phyloP scores from a whole-genome alignment of 2,888 invertebrate genomes.

The Anoplius nigerrimus region DNA sequence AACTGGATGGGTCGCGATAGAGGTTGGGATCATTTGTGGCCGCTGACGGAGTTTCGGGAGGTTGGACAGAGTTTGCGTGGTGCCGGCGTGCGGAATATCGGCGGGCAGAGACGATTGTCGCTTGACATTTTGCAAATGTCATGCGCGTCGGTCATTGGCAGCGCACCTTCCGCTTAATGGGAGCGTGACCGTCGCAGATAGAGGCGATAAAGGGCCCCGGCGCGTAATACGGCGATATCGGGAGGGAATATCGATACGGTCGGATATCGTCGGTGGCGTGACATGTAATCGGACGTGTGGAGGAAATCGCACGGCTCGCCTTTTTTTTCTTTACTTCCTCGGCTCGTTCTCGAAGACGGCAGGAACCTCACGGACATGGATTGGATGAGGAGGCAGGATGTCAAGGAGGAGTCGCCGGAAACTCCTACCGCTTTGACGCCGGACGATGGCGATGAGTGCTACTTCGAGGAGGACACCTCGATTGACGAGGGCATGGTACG shows the following conservation, averaged over 20 bases:
- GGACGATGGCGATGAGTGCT: slow-evolving; percentile 68
- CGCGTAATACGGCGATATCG: slow-evolving; percentile 3
- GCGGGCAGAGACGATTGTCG: slow-evolving; percentile 38
- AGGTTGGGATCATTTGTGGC: too few species aligned
- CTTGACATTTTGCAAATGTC: slow-evolving; percentile 59
- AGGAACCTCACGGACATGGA: slow-evolving; percentile 60
- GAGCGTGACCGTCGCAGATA: slow-evolving; percentile 31
- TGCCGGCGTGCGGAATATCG: slow-evolving; percentile 24
- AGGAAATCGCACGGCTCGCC: neutral
- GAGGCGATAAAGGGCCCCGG: slow-evolving; percentile 33
- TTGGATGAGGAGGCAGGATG: slow-evolving; percentile 66
- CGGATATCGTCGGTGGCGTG: slow-evolving; percentile 12
- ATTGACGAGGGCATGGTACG: slow-evolving; percentile 73
- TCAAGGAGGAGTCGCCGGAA: slow-evolving; percentile 62
- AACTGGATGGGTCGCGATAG: too few species aligned
- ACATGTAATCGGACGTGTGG: slow-evolving; percentile 34
- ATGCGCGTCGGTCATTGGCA: slow-evolving; percentile 21
- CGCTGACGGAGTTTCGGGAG: too few species aligned
- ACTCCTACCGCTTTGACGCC: slow-evolving; percentile 57
- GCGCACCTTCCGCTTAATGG: slow-evolving; percentile 40
- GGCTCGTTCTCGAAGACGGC: neutral
- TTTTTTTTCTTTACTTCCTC: too few species aligned
- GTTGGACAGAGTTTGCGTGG: too few species aligned
- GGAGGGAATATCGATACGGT: neutral
- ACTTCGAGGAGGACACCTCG: slow-evolving; percentile 69